A percentile compares a stretch with the other conserved stretches of the same genome.
Conservation (phyloP, 2,113 vertebrate species). For the Melanotaenia duboulayi region DNA sequence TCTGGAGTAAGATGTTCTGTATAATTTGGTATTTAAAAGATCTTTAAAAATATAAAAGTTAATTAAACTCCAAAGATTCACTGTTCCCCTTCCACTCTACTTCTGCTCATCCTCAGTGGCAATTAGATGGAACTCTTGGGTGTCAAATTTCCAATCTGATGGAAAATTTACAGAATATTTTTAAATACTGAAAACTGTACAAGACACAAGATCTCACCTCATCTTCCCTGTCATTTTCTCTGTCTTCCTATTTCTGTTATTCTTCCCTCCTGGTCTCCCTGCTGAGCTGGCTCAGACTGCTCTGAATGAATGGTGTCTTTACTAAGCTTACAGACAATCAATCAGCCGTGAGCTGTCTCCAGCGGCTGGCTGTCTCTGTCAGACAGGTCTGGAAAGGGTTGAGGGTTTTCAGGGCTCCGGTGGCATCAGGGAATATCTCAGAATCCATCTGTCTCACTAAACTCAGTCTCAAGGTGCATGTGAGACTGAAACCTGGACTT, state of each 20-base stretch:
- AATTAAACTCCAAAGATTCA: background rate
- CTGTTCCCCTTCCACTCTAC: background rate
- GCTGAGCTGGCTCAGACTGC: slow-evolving; percentile 34
- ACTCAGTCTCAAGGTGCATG: slow-evolving; percentile 29
- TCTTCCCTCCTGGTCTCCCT: background rate
- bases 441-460: slow-evolving; percentile 37
- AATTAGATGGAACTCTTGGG: background rate
- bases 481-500: slow-evolving; percentile 22
- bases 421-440: slow-evolving; percentile 39
- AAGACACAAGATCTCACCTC: background rate
- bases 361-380: slow-evolving; percentile 54
- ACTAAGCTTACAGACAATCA: slow-evolving; percentile 58
- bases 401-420: slow-evolving; percentile 13
- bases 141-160: slow-evolving; percentile 1
- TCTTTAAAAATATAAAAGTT: background rate
- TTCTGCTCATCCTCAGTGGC: background rate
- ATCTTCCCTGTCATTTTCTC: background rate
- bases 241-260: background rate
- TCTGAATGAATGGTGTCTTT: slow-evolving; percentile 51
- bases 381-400: slow-evolving; percentile 31
- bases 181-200: background rate
- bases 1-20: no score
- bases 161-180: background rate
- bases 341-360: slow-evolving; percentile 56
- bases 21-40: background rate